Base-by-base conservation (phyloP, 1,140 invertebrate genomes). In the Papilio helenus region DNA sequence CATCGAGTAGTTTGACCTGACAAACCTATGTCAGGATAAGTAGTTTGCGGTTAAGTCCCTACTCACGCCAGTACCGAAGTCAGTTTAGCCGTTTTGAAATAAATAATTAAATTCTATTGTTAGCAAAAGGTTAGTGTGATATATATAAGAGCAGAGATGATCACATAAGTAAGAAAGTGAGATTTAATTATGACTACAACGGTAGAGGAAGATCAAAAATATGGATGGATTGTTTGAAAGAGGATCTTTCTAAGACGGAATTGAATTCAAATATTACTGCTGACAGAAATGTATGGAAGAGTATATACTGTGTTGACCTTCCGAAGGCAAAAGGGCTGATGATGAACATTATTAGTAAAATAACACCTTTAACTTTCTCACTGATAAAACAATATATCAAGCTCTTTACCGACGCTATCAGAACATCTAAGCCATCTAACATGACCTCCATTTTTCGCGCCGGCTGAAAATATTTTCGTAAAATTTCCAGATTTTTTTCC, bases 381-480 rank as follows among this genome's bases (percentile, higher is more conserved):
- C 20, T 74, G 44, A 74, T 49, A 74, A 74, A 51, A 26, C 20
- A 26, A 49, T 49, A 23, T 49, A 74, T 44, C n/a, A 72, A 72
- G 42, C 23, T 46, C 14, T 74, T 74, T 49, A 18, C 72, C 20
- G 72, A 26, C 72, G 72, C 72, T 74, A 74, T 74, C 72, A 74
- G 44, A 44, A 74, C 39, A 51, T 74, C 72, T 74, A 16, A 49
- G 72, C 42, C 20, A 78, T 68, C 73, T 77, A 76, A 26, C 73
- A 76, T 65, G 79, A 58, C 79, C 79, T 80, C 73, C 68, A 71
- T 80, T 72, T 71, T 49, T 80, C 65, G 72, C 61, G 65, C 29
- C 44, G 61, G 20, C 46, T 72, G 44, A 77, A 80, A 80, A 80
- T 76, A 26, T 77, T 76, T 72, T 49, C 23, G 58, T 51, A 49